A percentile compares a stretch with the other conserved stretches of the same genome.
These are phyloP conservation scores for Nomada fabriciana DNA, from an alignment of 2,888 invertebrate genomes.

Conservation along the genomic window DNA sequence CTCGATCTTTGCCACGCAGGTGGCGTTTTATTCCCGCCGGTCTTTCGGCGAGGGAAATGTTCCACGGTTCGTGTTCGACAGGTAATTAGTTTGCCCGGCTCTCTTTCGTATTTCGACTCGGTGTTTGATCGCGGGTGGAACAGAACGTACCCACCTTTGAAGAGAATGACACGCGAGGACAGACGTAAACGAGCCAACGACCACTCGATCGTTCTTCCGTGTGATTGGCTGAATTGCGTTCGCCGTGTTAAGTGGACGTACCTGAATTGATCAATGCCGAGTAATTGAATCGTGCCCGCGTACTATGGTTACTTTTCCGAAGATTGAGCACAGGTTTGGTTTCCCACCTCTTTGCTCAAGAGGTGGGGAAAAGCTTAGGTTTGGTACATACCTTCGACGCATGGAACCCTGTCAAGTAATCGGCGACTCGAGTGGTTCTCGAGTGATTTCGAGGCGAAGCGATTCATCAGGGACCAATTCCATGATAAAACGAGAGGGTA, in stretches of 20 bases:
- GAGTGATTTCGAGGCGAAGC: not conserved
- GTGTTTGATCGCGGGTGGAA: not conserved
- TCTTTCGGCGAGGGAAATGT: not conserved
- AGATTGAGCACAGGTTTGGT: not conserved
- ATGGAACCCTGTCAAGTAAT: not conserved
- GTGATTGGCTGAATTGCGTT: conserved; percentile 42
- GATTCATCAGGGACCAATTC: not conserved
- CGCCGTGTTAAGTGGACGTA: conserved; percentile 26
- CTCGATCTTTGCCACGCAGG: too few relatives aligned
- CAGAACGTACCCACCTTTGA: not conserved
- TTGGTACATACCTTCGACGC: not conserved
- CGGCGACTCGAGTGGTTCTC: not conserved
- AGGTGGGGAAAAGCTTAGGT: not conserved
- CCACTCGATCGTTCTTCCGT: conserved; percentile 31
- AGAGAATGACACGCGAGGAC: conserved; percentile 7
- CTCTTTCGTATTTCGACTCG: too few relatives aligned
- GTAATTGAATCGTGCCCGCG: conserved; percentile 43
- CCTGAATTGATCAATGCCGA: conserved; percentile 40
- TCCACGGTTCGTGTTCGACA: too few relatives aligned
- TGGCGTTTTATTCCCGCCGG: too few relatives aligned
- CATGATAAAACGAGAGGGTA: too few relatives aligned
- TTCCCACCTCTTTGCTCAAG: not conserved
- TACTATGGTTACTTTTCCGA: not conserved
- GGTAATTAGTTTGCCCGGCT: conserved; percentile 5
- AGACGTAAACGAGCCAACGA: conserved; percentile 23